These are phyloP conservation scores for Cistogaster globosa DNA, from an alignment of 2,888 invertebrate genomes.

Conservation along the genomic window DNA sequence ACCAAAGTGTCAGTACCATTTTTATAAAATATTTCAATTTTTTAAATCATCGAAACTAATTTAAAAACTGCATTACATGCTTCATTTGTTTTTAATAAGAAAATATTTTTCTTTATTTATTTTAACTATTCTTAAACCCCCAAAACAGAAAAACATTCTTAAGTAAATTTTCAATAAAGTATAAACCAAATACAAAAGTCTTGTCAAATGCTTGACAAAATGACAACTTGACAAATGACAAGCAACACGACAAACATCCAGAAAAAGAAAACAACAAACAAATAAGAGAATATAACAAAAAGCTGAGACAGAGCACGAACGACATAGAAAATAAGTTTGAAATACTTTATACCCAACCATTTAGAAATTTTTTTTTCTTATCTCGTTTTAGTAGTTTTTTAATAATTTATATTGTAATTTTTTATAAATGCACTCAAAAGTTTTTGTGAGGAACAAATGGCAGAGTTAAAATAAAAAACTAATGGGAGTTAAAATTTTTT, in stretches of 20 bases:
- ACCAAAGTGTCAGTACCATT: no score
- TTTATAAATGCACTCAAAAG: constrained; percentile 11
- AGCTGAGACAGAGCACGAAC: constrained; percentile 57
- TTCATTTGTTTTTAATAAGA: constrained; percentile 42
- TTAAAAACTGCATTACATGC: neutral
- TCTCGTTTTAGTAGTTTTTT: constrained; percentile 26
- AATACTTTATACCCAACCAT: constrained; percentile 53
- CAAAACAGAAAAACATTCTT: constrained; percentile 41
- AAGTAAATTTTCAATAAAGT: constrained; percentile 67
- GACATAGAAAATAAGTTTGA: constrained; percentile 52
- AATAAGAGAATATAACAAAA: constrained; percentile 10
- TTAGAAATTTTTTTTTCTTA: constrained; percentile 19
- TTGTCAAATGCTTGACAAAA: constrained; percentile 56
- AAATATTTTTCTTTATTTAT: neutral
- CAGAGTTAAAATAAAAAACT: no score
- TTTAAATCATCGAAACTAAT: neutral
- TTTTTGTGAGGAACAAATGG: no score
- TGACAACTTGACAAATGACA: constrained; percentile 71
- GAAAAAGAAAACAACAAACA: constrained; percentile 20
- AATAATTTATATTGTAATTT: constrained; percentile 22
- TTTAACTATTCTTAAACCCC: neutral
- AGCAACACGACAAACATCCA: constrained; percentile 54
- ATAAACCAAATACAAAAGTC: constrained; percentile 67
- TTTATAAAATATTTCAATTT: no score
- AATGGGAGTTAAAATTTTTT: no score